These are phyloP conservation scores for Sebastolobus altivelis DNA, from an alignment of 2,797 vertebrate species.

Conservation along the genomic window DNA sequence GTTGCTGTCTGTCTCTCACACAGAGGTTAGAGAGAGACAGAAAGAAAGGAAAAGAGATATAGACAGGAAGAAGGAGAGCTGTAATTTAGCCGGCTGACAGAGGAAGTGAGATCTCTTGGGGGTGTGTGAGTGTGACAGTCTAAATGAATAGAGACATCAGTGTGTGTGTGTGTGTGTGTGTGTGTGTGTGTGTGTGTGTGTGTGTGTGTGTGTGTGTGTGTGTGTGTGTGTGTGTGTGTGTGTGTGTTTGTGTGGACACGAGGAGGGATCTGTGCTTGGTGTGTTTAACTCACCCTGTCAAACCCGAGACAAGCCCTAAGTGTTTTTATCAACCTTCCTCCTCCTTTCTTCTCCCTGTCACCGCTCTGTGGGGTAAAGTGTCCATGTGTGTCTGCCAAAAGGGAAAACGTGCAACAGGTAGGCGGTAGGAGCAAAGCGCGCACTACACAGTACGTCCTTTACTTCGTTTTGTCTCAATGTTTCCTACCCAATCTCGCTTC, in stretches of 20 bases:
- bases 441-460: background rate
- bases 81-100: constrained; percentile 89
- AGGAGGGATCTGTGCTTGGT: constrained; percentile 56
- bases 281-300: constrained; percentile 77
- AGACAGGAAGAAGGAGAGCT: constrained; percentile 68
- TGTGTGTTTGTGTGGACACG: constrained; percentile 63
- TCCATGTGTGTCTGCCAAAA: constrained; percentile 30
- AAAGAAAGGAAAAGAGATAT: constrained; percentile 42
- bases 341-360: constrained; percentile 52
- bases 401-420: constrained; percentile 56
- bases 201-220: constrained; percentile 72
- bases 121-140: constrained; percentile 91
- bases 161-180: constrained; percentile 59
- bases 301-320: constrained; percentile 62
- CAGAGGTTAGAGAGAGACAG: constrained; percentile 52
- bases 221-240: constrained; percentile 84
- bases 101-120: constrained; percentile 91
- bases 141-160: constrained; percentile 92
- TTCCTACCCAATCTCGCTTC: background rate
- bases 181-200: constrained; percentile 59
- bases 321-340: constrained; percentile 64
- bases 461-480: background rate
- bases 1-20: constrained; percentile 48
- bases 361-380: constrained; percentile 25
- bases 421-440: background rate